A percentile compares a stretch with the other conserved stretches of the same genome.
Evolutionary conservation across 2,888 invertebrate species (phyloP).

Genomic region (Blera fallax): DNA sequence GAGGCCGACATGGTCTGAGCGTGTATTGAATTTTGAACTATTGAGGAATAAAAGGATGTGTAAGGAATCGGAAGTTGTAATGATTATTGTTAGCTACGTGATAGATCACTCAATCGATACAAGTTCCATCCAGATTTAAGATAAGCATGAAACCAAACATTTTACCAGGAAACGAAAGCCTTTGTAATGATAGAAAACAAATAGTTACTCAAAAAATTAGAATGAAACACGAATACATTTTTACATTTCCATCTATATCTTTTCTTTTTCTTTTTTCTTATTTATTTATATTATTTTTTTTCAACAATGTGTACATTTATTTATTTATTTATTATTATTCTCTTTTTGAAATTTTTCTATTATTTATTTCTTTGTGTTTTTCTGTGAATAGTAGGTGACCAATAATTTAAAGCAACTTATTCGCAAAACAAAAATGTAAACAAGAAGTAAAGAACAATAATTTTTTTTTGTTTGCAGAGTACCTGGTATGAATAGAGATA

Average conservation of each 20-base stretch:
- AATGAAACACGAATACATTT: not conserved
- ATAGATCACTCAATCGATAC: no score
- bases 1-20: no score
- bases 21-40: no score
- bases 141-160: no score
- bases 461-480: no score
- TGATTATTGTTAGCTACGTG: no score
- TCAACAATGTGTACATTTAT: slow-evolving; percentile 27
- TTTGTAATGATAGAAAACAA: not conserved
- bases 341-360: not conserved
- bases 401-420: not conserved
- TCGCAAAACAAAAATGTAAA: not conserved
- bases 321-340: not conserved
- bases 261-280: not conserved
- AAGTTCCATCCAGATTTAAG: no score
- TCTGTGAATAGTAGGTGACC: slow-evolving; percentile 16
- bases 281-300: slow-evolving; percentile 5
- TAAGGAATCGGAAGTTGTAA: no score
- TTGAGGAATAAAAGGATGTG: no score
- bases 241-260: slow-evolving; percentile 7
- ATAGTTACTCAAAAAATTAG: no score
- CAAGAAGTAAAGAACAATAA: not conserved
- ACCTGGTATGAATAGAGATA: slow-evolving; percentile 11
- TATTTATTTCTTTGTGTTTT: not conserved
- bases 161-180: not conserved